Evolutionary conservation across 2,888 invertebrate species (phyloP).

Genomic region (Lasioglossum marginatum): DNA sequence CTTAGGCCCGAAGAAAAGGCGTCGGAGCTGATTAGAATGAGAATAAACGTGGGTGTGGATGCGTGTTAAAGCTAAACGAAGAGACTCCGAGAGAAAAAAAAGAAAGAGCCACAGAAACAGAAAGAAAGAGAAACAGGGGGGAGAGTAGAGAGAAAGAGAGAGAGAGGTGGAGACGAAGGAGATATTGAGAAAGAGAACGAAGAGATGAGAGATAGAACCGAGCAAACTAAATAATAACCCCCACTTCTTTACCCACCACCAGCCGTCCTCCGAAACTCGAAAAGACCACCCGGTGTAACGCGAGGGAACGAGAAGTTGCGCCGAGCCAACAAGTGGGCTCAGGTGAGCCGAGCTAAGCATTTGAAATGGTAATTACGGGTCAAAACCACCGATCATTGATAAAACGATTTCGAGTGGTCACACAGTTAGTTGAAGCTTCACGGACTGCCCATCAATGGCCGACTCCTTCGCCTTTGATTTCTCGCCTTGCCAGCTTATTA

Average conservation of each 20-base stretch:
- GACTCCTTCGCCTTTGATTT: conserved; percentile 7
- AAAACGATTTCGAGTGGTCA: conserved; percentile 78
- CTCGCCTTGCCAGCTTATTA: conserved; percentile 15
- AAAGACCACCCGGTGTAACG: conserved; percentile 83
- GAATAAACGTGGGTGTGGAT: conserved; percentile 81
- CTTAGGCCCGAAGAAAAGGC: conserved; percentile 72
- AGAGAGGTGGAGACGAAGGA: conserved; percentile 64
- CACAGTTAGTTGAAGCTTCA: conserved; percentile 64
- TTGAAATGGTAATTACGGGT: conserved; percentile 82
- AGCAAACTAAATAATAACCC: conserved; percentile 84
- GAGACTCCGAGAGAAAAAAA: conserved; percentile 42
- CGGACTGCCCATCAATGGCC: conserved; percentile 29
- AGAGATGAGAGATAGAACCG: conserved; percentile 82
- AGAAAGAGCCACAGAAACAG: conserved; percentile 16
- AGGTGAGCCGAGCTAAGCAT: conserved; percentile 80
- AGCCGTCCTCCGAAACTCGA: conserved; percentile 74
- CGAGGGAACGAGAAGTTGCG: conserved; percentile 71
- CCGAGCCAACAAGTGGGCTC: conserved; percentile 70
- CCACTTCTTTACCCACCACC: conserved; percentile 69
- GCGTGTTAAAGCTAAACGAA: conserved; percentile 57
- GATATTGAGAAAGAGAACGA: conserved; percentile 53
- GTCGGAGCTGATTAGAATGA: conserved; percentile 81
- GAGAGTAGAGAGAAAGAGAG: conserved; percentile 52
- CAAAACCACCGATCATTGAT: conserved; percentile 76
- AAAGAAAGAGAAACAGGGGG: conserved; percentile 25